These are phyloP conservation scores for Aphodius sticticus DNA, from an alignment of 2,888 invertebrate species.

Conservation along the genomic window DNA sequence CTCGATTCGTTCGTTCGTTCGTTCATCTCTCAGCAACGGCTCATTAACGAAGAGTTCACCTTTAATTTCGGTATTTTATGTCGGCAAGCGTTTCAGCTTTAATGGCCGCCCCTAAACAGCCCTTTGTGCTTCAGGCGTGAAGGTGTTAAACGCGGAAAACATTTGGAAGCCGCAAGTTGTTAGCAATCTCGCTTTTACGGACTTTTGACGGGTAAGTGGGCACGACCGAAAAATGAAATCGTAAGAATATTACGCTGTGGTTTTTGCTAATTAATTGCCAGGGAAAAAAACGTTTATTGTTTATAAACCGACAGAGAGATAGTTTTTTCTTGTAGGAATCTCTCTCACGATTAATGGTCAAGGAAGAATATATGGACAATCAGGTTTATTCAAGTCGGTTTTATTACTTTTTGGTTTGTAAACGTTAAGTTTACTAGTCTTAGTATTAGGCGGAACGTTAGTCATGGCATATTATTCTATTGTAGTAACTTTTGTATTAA, in stretches of 20 bases:
- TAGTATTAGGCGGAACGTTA: too few relatives aligned
- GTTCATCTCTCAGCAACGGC: not conserved
- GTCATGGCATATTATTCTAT: too few relatives aligned
- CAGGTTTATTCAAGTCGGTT: too few relatives aligned
- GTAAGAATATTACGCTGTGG: not conserved
- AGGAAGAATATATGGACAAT: too few relatives aligned
- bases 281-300: not conserved
- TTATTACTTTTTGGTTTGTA: too few relatives aligned
- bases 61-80: constrained; percentile 1
- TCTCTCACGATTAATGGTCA: too few relatives aligned
- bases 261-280: not conserved
- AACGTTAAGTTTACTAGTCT: too few relatives aligned
- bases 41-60: not conserved
- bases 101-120: constrained; percentile 4
- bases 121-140: constrained; percentile 4
- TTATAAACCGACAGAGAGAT: not conserved
- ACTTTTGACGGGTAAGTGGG: not conserved
- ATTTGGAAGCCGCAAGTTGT: not conserved
- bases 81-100: not conserved
- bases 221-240: constrained; percentile 4
- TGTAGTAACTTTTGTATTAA: too few relatives aligned
- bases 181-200: constrained; percentile 4
- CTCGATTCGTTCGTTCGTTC: not conserved
- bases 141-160: constrained; percentile 4
- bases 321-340: too few relatives aligned